A percentile compares a stretch with the other conserved stretches of the same genome.
phyloP scores from a whole-genome alignment of 2,797 vertebrate genomes.

The Dendrocincla fuliginosa region DNA sequence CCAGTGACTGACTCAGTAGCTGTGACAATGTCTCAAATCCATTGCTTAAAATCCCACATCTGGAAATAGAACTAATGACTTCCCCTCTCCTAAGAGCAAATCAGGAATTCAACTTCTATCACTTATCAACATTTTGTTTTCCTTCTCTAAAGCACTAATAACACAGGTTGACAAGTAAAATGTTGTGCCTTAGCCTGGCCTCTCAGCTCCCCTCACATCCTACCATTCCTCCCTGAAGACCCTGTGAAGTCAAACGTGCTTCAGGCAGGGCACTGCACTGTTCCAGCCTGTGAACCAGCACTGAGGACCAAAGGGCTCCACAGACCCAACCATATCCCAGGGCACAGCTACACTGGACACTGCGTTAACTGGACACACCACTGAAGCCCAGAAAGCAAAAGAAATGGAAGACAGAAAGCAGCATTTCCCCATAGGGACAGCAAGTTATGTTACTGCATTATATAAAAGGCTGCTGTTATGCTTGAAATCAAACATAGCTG shows the following conservation, averaged over 20 bases:
- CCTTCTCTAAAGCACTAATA: neutral
- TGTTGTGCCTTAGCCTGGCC: neutral
- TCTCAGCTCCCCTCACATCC: neutral
- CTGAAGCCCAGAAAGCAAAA: neutral
- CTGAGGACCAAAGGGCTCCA: neutral
- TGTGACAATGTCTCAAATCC: neutral
- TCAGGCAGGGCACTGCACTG: neutral
- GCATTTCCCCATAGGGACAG: neutral
- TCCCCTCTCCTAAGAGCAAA: neutral
- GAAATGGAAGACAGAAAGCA: neutral
- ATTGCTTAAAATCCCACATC: neutral
- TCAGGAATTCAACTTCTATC: neutral
- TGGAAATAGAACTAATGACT: neutral
- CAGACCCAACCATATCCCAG: accelerated
- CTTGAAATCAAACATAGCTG: neutral
- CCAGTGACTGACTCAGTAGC: neutral
- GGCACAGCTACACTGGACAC: accelerated
- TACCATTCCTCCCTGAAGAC: neutral
- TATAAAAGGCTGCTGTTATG: neutral
- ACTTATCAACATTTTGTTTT: neutral
- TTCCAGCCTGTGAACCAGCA: neutral
- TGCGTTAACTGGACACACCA: neutral
- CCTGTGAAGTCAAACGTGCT: neutral
- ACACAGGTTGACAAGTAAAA: neutral
- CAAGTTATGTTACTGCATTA: neutral